Evolutionary conservation across 2,113 vertebrate genomes (phyloP), one percentile per base, ranked within the genome.

Genomic region (Crotophaga sulcirostris): DNA sequence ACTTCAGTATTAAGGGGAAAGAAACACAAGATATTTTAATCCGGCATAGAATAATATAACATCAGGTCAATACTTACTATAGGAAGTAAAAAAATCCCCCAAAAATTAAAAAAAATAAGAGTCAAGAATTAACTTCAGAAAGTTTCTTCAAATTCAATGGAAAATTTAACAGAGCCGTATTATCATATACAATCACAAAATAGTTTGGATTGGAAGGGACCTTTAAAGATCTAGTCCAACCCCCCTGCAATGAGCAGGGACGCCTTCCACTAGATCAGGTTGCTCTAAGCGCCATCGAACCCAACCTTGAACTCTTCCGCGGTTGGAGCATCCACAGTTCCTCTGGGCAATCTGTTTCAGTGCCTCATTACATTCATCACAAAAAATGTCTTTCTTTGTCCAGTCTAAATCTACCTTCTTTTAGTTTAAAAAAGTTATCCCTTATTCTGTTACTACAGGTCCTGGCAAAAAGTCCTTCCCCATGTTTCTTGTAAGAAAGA

Each of bases 281-380:
- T 45, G 12, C 18, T 81, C 64, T 44, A 29, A 82, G 36, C 6
- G 25, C 34, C 19, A 2, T 10, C 2, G 2, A 80, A 9, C 14
- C 45, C 58, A n/a, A 5, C 14, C 45, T 36, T 66, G 24, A 74
- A 42, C 59, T 58, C 33, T 84, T 25, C 26, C 54, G 60, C 7
- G 9, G 13, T 42, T 2, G 15, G 6, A 5, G 13, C 4, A 70
- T 9, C 33, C 49, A 77, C 29, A 81, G 7, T 29, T 66, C 13
- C 45, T 55, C 34, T 73, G 58, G 19, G 9, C 3, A 81, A 10
- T 9, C 9, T 55, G 18, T 47, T 52, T 31, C 56, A 42, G 19
- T 31, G 34, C 3, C 38, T 88, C 45, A 55, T 1, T 19, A 62
- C 3, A 9, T 8, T 51, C 28, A 62, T 0, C 0, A 3, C 21